Base-by-base conservation (phyloP, 1,140 invertebrate species). In the Drosophila rhopaloa region DNA sequence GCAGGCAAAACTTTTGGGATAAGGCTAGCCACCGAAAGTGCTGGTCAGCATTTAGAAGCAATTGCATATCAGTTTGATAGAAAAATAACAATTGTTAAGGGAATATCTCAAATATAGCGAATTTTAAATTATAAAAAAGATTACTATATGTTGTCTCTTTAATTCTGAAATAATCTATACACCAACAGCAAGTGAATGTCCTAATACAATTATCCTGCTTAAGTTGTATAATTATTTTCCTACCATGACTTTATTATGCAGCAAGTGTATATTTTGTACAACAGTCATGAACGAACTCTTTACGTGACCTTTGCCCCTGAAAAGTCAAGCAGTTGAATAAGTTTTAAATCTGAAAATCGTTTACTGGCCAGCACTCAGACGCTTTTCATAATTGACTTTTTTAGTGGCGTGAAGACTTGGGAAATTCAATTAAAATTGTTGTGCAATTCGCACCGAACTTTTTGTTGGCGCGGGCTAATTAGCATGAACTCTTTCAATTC, bases 401-500 rank as follows among this genome's bases (percentile, higher is more conserved):
- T 54, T 74, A 14, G 6, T 14, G 8, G n/a, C 19, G 29, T 14
- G 10, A 13, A 37, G 56, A 46, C 37, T 44, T 54, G 40, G 4
- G 43, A 61, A 58, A 51, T 65, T 24, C 53, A 71, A 83, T 79
- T 83, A 59, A 82, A 79, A 76, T 65, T 54, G 48, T 81, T 81
- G 57, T 66, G 54, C 37, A 55, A 50, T 63, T 57, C n/a, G 56
- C 10, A 65, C 24, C 46, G 43, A 61, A 50, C 24, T 54, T 58
- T n/a, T 51, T 44, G 14, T 47, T 24, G 41, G 44, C 24, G 35
- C 6, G 32, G 32, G 43, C 37, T 86, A 85, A 82, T 85, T 85
- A 82, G 74, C 70, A 46, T 46, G 56, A 58, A 76, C 77, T 82
- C 65, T 72, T 68, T 82, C 61, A 67, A 67, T 76, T 76, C 62